phyloP scores from a whole-genome alignment of 1,140 invertebrate species.

The Zaprionus ghesquierei region DNA sequence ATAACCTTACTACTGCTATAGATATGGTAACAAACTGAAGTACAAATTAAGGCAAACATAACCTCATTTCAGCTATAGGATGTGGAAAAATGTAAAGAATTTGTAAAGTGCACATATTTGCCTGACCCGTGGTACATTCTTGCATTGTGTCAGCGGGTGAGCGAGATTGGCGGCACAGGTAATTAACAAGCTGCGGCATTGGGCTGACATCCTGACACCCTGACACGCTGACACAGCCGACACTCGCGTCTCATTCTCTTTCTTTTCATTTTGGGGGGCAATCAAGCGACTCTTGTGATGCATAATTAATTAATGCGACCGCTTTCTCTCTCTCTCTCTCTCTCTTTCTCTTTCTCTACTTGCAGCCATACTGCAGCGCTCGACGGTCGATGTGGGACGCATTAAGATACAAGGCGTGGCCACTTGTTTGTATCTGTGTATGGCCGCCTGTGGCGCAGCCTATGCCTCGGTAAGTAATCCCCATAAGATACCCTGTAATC shows the following conservation, averaged over 20 bases:
- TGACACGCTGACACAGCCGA: slow-evolving; percentile 38
- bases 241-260: slow-evolving; percentile 24
- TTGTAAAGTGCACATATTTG: slow-evolving; percentile 2
- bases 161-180: slow-evolving; percentile 45
- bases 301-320: slow-evolving; percentile 69
- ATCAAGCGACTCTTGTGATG: slow-evolving; percentile 62
- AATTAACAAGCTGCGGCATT: slow-evolving; percentile 48
- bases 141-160: slow-evolving; percentile 26
- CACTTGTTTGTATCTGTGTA: slow-evolving; percentile 92
- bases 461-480: slow-evolving; percentile 91
- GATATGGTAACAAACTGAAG: too few species aligned
- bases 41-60: too few species aligned
- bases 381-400: slow-evolving; percentile 89
- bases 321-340: slow-evolving; percentile 60
- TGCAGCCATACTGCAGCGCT: slow-evolving; percentile 92
- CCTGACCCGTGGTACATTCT: not conserved
- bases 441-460: slow-evolving; percentile 91
- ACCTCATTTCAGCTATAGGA: too few species aligned
- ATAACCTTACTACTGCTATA: too few species aligned
- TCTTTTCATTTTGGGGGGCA: slow-evolving; percentile 55
- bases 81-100: too few species aligned
- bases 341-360: slow-evolving; percentile 19
- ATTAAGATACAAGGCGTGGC: slow-evolving; percentile 92
- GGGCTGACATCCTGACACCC: slow-evolving; percentile 56
- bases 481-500: not conserved